Percentiles rank a stretch among this genome's conserved stretches.
These are phyloP conservation scores for Nebria ingens DNA, from an alignment of 1,140 invertebrate genomes.

Conservation along the genomic window DNA sequence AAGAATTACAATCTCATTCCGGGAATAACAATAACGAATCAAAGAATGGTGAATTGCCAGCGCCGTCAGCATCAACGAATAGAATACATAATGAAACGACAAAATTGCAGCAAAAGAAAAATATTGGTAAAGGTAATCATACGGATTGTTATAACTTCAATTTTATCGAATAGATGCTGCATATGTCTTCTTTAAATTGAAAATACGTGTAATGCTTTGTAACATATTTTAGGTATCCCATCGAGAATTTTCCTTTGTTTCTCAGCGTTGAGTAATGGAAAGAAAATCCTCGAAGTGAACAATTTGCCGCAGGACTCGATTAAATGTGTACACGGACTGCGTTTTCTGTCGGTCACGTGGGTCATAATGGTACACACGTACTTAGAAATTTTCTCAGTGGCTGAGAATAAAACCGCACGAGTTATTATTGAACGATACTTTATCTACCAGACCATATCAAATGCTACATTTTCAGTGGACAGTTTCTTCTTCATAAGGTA, in stretches of 20 bases:
- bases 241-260: constrained; percentile 38
- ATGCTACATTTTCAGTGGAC: constrained; percentile 84
- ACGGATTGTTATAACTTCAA: not conserved
- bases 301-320: constrained; percentile 49
- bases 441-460: constrained; percentile 74
- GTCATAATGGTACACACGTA: constrained; percentile 90
- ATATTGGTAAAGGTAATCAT: not conserved
- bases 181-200: not conserved
- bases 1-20: constrained; percentile 18
- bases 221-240: constrained; percentile 32
- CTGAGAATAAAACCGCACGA: constrained; percentile 65
- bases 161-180: not conserved
- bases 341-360: constrained; percentile 79
- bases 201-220: no score
- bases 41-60: no score
- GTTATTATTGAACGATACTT: constrained; percentile 66
- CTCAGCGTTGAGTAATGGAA: constrained; percentile 43
- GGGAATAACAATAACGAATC: no score
- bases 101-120: not conserved
- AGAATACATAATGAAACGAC: not conserved
- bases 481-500: constrained; percentile 87
- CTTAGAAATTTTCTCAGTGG: constrained; percentile 65
- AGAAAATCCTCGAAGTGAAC: constrained; percentile 47
- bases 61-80: constrained; percentile 11
- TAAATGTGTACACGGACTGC: constrained; percentile 68